Base-by-base conservation (phyloP, 1,140 invertebrate species). In the Cotesia glomerata region DNA sequence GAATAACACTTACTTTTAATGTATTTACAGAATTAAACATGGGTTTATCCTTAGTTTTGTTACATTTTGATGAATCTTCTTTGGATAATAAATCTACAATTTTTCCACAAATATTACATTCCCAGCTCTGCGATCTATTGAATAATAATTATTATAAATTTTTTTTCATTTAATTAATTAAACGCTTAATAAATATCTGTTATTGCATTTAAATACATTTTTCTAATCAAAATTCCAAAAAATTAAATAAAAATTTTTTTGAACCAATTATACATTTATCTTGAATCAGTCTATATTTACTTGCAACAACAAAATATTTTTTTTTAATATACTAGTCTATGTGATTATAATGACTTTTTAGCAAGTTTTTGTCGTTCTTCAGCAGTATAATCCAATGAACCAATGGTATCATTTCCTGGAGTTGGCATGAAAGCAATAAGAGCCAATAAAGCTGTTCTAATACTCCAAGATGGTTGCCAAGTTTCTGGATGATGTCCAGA, bases 401-500 rank as follows among this genome's bases (percentile, higher is more conserved):
- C 97, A 72, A 98, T 95, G 3, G 96, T 96, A 11, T 95, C 95
- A 79, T 92, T 92, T 56, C 94, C 93, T 67, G 92, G 90, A 34
- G 95, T 95, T 5, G 96, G 96, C 95, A 99, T 97, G 83, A 98
- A 98, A 8, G 94, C 94, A 76, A 98, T 97, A 18, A 99, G 88
- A 18, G 97, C 97, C 61, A 98, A 85, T 39, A 98, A 85, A 39
- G 97, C 97, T 61, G 97, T 99, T 71, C 97, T 89, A 74, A 98
- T 97, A 58, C 96, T 97, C 97, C 97, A 98, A 13, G 95, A 97
- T 58, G 97, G 97, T 80, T 97, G 95, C 97, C 97, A 99, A 13
- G 95, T 97, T 86, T 98, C 97, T 13, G 97, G 97, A 87, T 99
- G 97, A 88, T 98, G 93, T n/a, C 95, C 96, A 77, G 96, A 98